Evolutionary conservation across 1,140 invertebrate genomes (phyloP).

Genomic region (Rhopalosiphum maidis): DNA sequence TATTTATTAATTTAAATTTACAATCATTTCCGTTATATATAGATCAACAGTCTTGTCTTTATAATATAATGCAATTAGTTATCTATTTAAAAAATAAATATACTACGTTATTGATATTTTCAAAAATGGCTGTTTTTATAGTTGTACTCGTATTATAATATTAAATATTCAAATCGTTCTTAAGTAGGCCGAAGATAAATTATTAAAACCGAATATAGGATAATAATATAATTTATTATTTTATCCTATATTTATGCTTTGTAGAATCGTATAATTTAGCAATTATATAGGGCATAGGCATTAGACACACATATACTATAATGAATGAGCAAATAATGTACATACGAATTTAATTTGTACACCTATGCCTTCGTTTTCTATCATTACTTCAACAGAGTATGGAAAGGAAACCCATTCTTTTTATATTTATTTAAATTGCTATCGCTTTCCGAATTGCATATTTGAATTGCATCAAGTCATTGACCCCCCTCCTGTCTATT

Average conservation of each 20-base stretch:
- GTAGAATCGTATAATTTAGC: background rate
- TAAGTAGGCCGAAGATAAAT: background rate
- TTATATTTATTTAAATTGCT: conserved; percentile 35
- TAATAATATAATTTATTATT: background rate
- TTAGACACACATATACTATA: background rate
- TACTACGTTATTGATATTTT: background rate
- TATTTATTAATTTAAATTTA: background rate
- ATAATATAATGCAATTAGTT: background rate
- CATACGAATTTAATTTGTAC: background rate
- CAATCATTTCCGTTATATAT: background rate
- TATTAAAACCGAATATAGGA: background rate
- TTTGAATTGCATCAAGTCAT: conserved; percentile 49
- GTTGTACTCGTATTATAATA: background rate
- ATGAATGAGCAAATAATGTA: background rate
- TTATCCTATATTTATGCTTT: background rate
- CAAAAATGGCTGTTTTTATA: background rate
- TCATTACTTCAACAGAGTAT: background rate
- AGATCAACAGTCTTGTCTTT: background rate
- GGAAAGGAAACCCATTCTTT: background rate
- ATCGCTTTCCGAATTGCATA: conserved; percentile 31
- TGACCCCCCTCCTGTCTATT: conserved; percentile 14
- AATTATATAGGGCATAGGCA: background rate
- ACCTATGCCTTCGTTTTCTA: background rate
- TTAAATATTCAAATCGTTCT: background rate
- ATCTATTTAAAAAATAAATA: background rate